Evolutionary conservation across 2,888 invertebrate species (phyloP).

Genomic region (Autographa pulchrina): DNA sequence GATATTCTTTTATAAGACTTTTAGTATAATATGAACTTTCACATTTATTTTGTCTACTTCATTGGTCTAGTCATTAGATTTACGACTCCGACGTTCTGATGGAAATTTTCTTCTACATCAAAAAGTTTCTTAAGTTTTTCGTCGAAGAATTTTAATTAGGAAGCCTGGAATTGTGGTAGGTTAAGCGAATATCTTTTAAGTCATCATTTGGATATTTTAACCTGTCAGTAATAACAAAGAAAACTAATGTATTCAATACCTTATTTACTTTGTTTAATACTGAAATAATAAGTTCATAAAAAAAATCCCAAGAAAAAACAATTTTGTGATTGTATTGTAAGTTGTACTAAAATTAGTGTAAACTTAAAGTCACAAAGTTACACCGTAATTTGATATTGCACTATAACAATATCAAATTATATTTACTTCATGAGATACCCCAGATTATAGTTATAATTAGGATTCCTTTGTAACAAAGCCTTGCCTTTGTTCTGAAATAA

Average conservation of each 20-base stretch:
- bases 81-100: not conserved
- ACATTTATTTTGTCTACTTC: slow-evolving; percentile 5
- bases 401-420: slow-evolving; percentile 38
- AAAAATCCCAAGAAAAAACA: too few relatives aligned
- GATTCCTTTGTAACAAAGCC: slow-evolving; percentile 45
- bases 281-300: too few relatives aligned
- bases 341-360: too few relatives aligned
- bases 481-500: slow-evolving; percentile 45
- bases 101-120: not conserved
- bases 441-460: slow-evolving; percentile 50
- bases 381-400: slow-evolving; percentile 8
- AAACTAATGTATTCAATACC: too few relatives aligned
- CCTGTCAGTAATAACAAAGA: too few relatives aligned
- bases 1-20: not conserved
- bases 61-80: not conserved
- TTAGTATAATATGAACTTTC: not conserved
- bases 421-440: slow-evolving; percentile 33
- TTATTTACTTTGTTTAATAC: too few relatives aligned
- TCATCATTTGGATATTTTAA: too few relatives aligned
- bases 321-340: too few relatives aligned
- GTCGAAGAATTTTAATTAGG: not conserved
- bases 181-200: not conserved
- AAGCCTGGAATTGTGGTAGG: not conserved
- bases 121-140: not conserved
- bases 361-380: not conserved